Evolutionary conservation across 2,797 vertebrate genomes (phyloP), one percentile per base, ranked within the genome.

Genomic region (Triplophysa bombifrons): DNA sequence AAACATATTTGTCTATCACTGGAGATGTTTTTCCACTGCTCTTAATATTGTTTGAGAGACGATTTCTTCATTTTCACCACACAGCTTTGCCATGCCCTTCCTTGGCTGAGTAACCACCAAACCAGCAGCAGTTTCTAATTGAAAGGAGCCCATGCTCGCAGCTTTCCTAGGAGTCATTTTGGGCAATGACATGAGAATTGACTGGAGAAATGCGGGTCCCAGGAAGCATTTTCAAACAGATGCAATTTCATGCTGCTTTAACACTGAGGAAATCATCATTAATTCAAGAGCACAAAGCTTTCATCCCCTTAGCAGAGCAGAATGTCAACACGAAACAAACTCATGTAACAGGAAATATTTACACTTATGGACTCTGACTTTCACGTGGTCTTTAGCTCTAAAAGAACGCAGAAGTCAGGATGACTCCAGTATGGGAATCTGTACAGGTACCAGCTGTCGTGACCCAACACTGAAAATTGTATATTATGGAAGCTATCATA

Each of bases 191-290:
- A 85, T 76, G 81, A 80, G 83, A 84, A 66, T 76, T 76, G 82
- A 86, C 74, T 63, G 73, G 81, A 88, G 82, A 84, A 87, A 81
- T 72, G 67, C 74, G 63, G 84, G 84, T 90, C 78, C 67, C 70
- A 81, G 79, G 82, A 90, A 87, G 81, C 80, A 72, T 78, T 86
- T 72, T 68, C 85, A 89, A 92, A 91, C 87, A 87, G 80, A 91
- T 86, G 83, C 86, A 91, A 91, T 92, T 91, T 91, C 88, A 93
- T 92, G 91, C 89, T 86, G 83, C 84, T 92, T 90, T 89, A 90
- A 84, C 88, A 88, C 85, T 83, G 74, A 84, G 84, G 78, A 89
- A 88, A 88, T 87, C 38, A 84, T 88, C 88, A 67, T 89, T 85
- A 87, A 90, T 91, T 86, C 87, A 78, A 80, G 72, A 86, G 86